Conservation (phyloP, 2,113 vertebrate species). For the Gallinago jamesoni region DNA sequence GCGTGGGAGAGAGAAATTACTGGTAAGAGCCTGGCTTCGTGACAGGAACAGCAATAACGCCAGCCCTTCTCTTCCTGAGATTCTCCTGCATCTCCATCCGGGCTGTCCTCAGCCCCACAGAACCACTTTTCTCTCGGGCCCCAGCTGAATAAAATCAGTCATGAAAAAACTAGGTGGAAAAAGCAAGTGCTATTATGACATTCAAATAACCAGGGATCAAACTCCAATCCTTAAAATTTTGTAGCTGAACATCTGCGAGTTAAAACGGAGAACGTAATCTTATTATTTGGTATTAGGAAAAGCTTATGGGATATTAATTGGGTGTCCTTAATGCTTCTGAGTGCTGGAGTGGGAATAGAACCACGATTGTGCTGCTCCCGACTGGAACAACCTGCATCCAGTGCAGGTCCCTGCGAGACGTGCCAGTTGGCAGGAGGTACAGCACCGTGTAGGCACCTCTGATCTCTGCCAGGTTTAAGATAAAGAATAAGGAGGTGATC, state of each 20-base stretch:
- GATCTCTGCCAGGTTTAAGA: neutral
- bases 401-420: neutral
- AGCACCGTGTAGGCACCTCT: neutral
- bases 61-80: neutral
- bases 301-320: neutral
- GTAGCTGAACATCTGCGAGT: neutral
- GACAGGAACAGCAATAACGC: neutral
- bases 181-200: neutral
- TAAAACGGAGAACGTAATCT: neutral
- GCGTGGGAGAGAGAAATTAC: conserved; percentile 96
- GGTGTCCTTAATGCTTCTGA: neutral
- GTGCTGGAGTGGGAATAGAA: neutral
- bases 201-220: neutral
- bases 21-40: conserved; percentile 70
- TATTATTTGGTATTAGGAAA: neutral
- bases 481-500: neutral
- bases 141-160: neutral
- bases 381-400: neutral
- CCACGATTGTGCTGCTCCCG: fast-evolving
- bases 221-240: neutral
- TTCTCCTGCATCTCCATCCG: neutral
- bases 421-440: neutral
- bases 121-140: neutral
- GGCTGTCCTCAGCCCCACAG: neutral
- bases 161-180: neutral